Percentiles rank a stretch among this genome's conserved stretches.
These are phyloP conservation scores for Paramisgurnus dabryanus DNA, from an alignment of 2,113 vertebrate species.

Conservation along the genomic window DNA sequence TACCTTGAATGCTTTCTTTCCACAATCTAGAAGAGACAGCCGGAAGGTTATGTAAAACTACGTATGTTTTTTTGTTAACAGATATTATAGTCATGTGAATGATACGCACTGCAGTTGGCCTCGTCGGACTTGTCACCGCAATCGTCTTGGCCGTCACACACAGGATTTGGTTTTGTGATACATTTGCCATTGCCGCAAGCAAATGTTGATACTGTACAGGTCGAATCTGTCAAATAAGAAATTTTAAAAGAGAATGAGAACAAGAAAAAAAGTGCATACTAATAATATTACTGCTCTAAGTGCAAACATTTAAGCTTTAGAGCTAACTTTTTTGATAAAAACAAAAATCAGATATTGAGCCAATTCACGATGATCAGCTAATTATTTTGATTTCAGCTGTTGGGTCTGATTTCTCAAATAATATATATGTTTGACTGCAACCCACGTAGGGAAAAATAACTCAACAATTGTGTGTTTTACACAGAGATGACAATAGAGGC, in stretches of 20 bases:
- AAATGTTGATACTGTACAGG: background rate
- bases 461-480: too few species aligned
- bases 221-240: background rate
- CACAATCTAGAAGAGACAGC: conserved; percentile 77
- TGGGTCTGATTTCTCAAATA: too few species aligned
- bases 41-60: background rate
- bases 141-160: conserved; percentile 50
- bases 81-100: background rate
- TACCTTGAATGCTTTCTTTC: conserved; percentile 72
- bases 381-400: too few species aligned
- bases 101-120: conserved; percentile 19
- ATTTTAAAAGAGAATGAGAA: background rate
- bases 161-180: conserved; percentile 39
- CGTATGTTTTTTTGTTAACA: background rate
- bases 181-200: conserved; percentile 33
- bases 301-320: background rate
- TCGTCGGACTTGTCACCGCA: conserved; percentile 52
- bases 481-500: too few species aligned
- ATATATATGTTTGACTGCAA: background rate
- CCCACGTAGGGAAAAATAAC: background rate
- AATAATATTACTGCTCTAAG: too few species aligned
- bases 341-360: too few species aligned
- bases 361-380: too few species aligned
- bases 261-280: background rate
- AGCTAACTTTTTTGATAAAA: too few species aligned